Base-by-base conservation (phyloP, 2,113 vertebrate genomes). In the Cnemophilus loriae region DNA sequence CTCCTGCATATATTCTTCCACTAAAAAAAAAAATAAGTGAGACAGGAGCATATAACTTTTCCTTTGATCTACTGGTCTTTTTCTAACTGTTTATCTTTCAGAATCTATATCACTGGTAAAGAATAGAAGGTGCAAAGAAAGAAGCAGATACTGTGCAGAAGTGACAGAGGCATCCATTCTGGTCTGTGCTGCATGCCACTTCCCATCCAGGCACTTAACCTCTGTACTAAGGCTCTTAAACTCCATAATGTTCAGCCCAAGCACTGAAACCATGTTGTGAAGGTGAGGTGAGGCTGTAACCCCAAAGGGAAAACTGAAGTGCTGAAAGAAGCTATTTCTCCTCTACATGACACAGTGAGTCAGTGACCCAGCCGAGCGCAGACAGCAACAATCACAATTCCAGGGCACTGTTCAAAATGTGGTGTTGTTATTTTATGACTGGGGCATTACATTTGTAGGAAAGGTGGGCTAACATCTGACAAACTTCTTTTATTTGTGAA, bases 161-260 rank as follows among this genome's bases (percentile, higher is more conserved):
- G 37, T 57, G 63, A 76, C 33, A 93, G 84, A 97, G n/a, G 17
- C 33, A 67, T 92, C 84, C 52, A 37, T 80, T 83, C 53, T 30
- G 14, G 26, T 73, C 53, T 75, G 41, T 89, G 68, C 53, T 60
- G 16, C 35, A 71, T 44, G 39, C 35, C 19, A 16, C 33, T 68
- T 74, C 28, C 50, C 65, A 61, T n/a, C 12, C 55, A 56, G 27
- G 37, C 76, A 60, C 37, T 92, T 90, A 75, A 80, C 50, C 46
- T 80, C 63, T 35, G 15, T 76, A 52, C 44, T 24, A 61, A 86
- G n/a, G 59, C 56, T 84, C 74, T 89, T 55, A 53, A 94, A 39
- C 55, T 55, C 47, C 33, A 12, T 12, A 64, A 65, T n/a, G 5
- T 56, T 81, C 47, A 82, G 35, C 24, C 49, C 41, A 65, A 82